phyloP scores from a whole-genome alignment of 2,888 invertebrate genomes.

The Cataglyphis cursor region DNA sequence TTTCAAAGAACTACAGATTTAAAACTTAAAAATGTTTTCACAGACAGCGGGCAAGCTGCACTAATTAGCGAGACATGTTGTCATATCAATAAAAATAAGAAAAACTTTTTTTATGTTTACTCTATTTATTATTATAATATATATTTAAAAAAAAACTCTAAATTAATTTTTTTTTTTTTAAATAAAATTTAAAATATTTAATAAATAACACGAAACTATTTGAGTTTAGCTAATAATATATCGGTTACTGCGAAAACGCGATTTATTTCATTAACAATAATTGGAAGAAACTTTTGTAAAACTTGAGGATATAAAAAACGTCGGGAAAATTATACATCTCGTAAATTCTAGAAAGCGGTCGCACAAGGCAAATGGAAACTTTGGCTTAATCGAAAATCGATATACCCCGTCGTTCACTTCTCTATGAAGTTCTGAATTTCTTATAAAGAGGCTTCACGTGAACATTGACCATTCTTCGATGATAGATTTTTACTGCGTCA shows the following conservation, averaged over 20 bases:
- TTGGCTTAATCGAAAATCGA: constrained; percentile 72
- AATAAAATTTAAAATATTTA: background rate
- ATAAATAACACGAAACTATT: background rate
- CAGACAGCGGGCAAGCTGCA: background rate
- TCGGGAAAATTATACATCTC: constrained; percentile 1
- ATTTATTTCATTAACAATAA: constrained; percentile 6
- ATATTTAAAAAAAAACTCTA: background rate
- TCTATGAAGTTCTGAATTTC: constrained; percentile 53
- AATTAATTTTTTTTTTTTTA: background rate
- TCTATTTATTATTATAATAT: background rate
- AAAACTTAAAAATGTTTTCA: background rate
- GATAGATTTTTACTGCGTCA: constrained; percentile 54
- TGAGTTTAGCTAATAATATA: background rate
- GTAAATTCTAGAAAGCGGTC: constrained; percentile 4
- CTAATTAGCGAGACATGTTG: background rate
- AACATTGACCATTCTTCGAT: constrained; percentile 30
- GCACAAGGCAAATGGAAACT: constrained; percentile 15
- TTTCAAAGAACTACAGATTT: background rate
- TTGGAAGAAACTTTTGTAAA: constrained; percentile 22
- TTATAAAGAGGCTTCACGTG: constrained; percentile 30
- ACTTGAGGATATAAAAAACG: background rate
- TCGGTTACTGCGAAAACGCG: background rate
- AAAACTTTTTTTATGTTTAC: constrained; percentile 8
- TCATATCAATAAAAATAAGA: background rate
- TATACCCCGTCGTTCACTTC: constrained; percentile 43